These are phyloP conservation scores for Dendrocopos noguchii DNA, from an alignment of 2,113 vertebrate genomes.

Conservation along the genomic window DNA sequence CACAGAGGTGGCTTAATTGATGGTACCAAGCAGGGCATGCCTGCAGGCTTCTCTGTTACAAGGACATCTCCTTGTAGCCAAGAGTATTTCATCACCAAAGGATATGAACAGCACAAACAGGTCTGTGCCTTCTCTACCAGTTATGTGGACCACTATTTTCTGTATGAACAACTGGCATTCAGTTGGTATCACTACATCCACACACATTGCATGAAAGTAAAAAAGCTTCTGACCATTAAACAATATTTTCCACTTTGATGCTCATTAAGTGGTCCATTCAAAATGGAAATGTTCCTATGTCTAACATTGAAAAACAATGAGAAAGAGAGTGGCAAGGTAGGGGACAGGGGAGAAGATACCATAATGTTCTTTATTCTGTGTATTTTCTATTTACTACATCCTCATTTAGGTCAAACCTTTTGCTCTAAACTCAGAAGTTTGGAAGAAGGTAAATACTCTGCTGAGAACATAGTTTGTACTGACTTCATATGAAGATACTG, in stretches of 20 bases:
- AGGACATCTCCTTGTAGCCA: neutral
- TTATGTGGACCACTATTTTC: neutral
- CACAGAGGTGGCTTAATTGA: neutral
- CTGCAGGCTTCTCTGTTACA: neutral
- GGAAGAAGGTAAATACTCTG: neutral
- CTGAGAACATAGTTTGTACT: neutral
- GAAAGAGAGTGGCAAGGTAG: accelerated
- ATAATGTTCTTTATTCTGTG: neutral
- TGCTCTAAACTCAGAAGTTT: neutral
- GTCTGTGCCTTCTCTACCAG: neutral
- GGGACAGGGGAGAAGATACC: neutral
- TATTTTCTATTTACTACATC: too few relatives aligned
- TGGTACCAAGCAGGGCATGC: accelerated
- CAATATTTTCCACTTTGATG: neutral
- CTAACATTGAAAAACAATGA: neutral
- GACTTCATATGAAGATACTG: neutral
- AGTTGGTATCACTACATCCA: neutral
- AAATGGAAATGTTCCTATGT: neutral
- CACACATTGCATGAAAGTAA: neutral
- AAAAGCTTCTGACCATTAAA: neutral
- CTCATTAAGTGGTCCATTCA: neutral
- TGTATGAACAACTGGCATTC: neutral
- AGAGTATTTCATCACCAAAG: neutral
- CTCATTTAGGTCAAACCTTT: neutral
- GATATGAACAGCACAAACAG: neutral